A percentile compares a stretch with the other conserved stretches of the same genome.
These are phyloP conservation scores for Lytechinus pictus DNA, from an alignment of 35 echinoderm and acorn worm species.

Conservation along the genomic window DNA sequence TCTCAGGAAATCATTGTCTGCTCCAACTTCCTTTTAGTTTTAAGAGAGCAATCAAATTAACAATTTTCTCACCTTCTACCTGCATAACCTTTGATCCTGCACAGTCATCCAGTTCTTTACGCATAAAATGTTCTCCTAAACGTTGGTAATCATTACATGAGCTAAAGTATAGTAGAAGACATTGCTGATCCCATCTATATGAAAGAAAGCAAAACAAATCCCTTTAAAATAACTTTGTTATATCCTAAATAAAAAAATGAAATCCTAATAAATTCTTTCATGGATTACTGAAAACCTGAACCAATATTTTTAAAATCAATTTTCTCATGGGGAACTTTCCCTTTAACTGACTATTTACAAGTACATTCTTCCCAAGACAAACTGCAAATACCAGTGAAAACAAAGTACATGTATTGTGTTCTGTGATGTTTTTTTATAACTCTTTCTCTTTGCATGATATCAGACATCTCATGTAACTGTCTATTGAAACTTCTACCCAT, in stretches of 20 bases:
- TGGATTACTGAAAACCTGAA: no score
- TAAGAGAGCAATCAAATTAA: background rate
- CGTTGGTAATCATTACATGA: conserved; percentile 59
- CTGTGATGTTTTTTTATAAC: background rate
- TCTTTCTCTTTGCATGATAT: background rate
- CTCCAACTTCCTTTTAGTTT: no score
- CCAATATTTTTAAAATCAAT: no score
- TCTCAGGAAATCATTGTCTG: no score
- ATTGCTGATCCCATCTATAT: conserved; percentile 69
- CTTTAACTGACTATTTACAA: no score
- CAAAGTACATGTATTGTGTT: background rate
- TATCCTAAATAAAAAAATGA: no score
- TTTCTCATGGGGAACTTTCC: no score
- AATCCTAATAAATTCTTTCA: no score
- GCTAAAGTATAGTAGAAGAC: conserved; percentile 68
- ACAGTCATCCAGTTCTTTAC: conserved; percentile 69
- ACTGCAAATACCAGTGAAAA: background rate
- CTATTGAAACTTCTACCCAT: background rate
- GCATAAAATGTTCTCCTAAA: conserved; percentile 64
- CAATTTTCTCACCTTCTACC: background rate
- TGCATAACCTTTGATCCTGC: conserved; percentile 69
- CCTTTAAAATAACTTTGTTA: background rate
- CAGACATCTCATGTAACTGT: background rate
- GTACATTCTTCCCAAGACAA: background rate
- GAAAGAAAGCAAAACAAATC: background rate